Evolutionary conservation across 2,113 vertebrate species (phyloP), one percentile per base, ranked within the genome.

Genomic region (Asarcornis scutulata): DNA sequence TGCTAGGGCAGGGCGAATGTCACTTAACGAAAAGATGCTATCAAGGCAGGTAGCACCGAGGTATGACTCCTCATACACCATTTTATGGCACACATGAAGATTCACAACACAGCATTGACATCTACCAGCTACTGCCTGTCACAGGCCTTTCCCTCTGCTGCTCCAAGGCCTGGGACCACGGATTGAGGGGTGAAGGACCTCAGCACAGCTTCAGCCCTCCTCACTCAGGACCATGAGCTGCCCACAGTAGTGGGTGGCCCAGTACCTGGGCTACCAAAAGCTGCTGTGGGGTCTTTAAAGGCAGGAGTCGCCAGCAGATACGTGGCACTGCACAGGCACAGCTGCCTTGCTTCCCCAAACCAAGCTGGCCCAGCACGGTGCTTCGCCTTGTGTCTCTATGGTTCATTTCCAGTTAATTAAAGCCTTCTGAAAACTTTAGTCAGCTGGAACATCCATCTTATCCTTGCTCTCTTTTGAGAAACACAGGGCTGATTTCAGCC

Each of bases 361-460:
- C 3, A 16, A 93, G 58, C 46, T 3, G 0, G 71, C 26, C 46
- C 62, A 31, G 17, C 46, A 38, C 0, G 0, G 18, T 32, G 32
- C 31, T 62, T 44, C 11, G 1, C 44, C 53, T 68, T 4, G 1
- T 25, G 31, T 52, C 92, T 66, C 62, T 82, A 1, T 75, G 38
- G 44, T 25, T 88, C 88, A 7, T 90, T 88, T 36, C 60, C 60
- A 68, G 36, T 26, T 75, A 91, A 85, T 52, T 60, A 76, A 73
- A 89, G 83, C 72, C 63, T 83, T 69, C 78, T 26, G 3, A 85
- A 94, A 91, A 62, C 13, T 88, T 64, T 8, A 44, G 44, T 68
- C 71, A 76, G 58, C 26, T 91, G 79, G 29, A 91, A 90, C 40
- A 74, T 76, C 31, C 72, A 44, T 77, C 85, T 73, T 59, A 27